Evolutionary conservation across 2,113 vertebrate species (phyloP).

Genomic region (Zapus hudsonius): DNA sequence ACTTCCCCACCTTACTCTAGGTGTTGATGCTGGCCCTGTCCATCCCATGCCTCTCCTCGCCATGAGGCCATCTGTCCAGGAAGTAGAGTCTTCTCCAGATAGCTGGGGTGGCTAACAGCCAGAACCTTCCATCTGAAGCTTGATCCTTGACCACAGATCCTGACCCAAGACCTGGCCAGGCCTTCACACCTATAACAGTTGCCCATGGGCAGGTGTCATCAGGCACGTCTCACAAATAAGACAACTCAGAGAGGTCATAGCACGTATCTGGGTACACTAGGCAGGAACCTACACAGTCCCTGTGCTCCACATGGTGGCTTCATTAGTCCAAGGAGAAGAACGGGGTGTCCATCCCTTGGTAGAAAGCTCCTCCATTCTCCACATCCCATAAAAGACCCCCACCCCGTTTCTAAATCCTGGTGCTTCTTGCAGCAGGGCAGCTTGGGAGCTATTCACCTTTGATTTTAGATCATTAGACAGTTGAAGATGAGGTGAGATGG

Average conservation of each 20-base stretch:
- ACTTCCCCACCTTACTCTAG: neutral
- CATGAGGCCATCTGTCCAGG: neutral
- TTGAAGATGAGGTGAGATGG: neutral
- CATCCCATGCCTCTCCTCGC: neutral
- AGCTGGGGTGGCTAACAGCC: neutral
- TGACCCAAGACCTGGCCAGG: neutral
- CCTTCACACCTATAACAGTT: rapidly evolving
- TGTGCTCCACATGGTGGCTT: rapidly evolving
- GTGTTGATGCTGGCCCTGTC: neutral
- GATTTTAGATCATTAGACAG: neutral
- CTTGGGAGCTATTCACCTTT: neutral
- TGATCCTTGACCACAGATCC: neutral
- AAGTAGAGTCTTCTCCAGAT: neutral
- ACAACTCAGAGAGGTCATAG: neutral
- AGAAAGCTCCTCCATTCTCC: neutral
- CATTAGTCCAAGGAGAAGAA: neutral
- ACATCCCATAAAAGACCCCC: neutral
- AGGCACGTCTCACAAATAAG: neutral
- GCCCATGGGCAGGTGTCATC: neutral
- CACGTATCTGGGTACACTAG: rapidly evolving
- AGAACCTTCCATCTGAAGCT: neutral
- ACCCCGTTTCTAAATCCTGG: neutral
- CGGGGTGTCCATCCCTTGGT: rapidly evolving
- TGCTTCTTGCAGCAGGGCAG: neutral
- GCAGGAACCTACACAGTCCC: neutral